A percentile compares a stretch with the other conserved stretches of the same genome.
Evolutionary conservation across 1,140 invertebrate species (phyloP).

Genomic region (Drosophila gunungcola): DNA sequence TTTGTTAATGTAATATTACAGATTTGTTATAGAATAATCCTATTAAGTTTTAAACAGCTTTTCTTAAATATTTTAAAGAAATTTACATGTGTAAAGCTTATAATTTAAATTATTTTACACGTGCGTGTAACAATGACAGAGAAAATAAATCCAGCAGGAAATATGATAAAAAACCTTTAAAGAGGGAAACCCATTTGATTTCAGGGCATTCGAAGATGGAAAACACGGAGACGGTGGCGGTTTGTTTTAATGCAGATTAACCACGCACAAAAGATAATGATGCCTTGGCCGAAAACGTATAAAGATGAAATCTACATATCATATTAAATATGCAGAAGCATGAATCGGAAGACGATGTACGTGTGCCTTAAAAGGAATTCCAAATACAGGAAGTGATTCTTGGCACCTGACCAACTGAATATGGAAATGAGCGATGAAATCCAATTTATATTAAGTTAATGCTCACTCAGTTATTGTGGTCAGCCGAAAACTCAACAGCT

Average conservation of each 20-base stretch:
- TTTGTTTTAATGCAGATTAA: constrained; percentile 44
- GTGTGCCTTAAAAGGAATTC: constrained; percentile 30
- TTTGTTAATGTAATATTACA: too few species aligned
- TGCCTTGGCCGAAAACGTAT: constrained; percentile 6
- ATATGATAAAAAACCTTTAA: background rate
- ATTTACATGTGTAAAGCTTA: too few species aligned
- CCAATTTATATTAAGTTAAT: constrained; percentile 32
- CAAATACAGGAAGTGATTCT: constrained; percentile 13
- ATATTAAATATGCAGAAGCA: constrained; percentile 55
- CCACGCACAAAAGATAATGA: constrained; percentile 42
- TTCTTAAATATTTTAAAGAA: too few species aligned
- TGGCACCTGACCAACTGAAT: constrained; percentile 44
- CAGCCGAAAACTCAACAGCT: constrained; percentile 23
- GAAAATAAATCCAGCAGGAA: background rate
- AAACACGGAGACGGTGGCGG: constrained; percentile 16
- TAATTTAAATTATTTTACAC: background rate
- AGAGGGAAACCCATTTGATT: background rate
- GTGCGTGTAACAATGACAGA: background rate
- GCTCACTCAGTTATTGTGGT: constrained; percentile 9
- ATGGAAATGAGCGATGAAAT: constrained; percentile 53
- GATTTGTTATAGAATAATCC: too few species aligned
- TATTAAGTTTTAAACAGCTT: too few species aligned
- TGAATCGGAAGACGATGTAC: constrained; percentile 30
- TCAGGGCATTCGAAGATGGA: background rate
- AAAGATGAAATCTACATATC: constrained; percentile 53